Percentiles rank a stretch among this genome's conserved stretches.
These are phyloP conservation scores for Enteromius paludinosus DNA, from an alignment of 2,797 vertebrate genomes.

Conservation along the genomic window DNA sequence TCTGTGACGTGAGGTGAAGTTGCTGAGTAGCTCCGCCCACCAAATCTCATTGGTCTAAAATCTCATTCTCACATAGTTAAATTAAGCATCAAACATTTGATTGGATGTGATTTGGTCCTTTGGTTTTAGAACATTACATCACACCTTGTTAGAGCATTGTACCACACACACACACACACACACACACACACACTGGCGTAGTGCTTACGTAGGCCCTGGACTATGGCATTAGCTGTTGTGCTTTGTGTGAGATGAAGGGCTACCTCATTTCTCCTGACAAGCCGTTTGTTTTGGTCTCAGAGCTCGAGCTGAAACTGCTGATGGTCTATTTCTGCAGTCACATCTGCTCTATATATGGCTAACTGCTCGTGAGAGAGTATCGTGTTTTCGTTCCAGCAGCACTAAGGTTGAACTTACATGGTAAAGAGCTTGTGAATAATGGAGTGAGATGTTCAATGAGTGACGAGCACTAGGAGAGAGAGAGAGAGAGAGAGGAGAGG, in stretches of 20 bases:
- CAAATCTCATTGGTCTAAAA: not conserved
- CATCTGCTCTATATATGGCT: slow-evolving; percentile 33
- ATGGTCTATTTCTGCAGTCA: slow-evolving; percentile 66
- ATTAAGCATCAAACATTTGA: not conserved
- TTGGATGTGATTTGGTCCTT: not conserved
- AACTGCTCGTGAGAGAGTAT: slow-evolving; percentile 33
- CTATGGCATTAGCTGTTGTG: not conserved
- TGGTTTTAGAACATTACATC: not conserved
- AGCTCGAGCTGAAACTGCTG: slow-evolving; percentile 70
- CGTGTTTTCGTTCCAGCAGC: slow-evolving; percentile 59
- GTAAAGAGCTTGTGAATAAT: slow-evolving; percentile 42
- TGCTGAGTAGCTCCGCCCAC: not conserved
- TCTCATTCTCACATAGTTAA: not conserved
- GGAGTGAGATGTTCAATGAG: slow-evolving; percentile 18
- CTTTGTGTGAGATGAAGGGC: slow-evolving; percentile 63
- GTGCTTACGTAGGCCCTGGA: slow-evolving; percentile 1
- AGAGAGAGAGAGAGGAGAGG: not conserved
- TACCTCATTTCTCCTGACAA: slow-evolving; percentile 72
- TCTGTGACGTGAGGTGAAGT: not conserved
- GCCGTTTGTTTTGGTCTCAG: slow-evolving; percentile 75
- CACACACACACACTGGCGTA: not conserved
- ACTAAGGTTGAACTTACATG: slow-evolving; percentile 42
- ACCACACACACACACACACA: not conserved
- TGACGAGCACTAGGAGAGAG: not conserved
- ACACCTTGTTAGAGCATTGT: not conserved